Evolutionary conservation across 2,113 vertebrate species (phyloP).

Genomic region (Okapia johnstoni): DNA sequence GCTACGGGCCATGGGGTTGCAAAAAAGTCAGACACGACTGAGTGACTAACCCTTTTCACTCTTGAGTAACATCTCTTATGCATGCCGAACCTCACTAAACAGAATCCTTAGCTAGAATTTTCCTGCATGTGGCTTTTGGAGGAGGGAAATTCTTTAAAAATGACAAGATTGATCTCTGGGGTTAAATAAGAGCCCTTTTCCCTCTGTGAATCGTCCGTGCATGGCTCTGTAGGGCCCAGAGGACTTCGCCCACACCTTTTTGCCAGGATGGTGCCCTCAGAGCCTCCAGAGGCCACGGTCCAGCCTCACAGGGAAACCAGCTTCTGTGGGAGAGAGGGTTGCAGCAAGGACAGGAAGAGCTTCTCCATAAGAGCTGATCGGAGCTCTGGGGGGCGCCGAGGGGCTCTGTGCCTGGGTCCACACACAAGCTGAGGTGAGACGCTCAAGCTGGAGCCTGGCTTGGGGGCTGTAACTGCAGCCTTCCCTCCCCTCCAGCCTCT

Average conservation of each 20-base stretch:
- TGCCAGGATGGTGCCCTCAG: background rate
- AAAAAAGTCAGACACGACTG: background rate
- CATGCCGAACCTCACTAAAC: background rate
- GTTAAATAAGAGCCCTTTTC: background rate
- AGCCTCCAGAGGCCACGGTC: background rate
- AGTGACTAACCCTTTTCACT: background rate
- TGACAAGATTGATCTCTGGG: background rate
- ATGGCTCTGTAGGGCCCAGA: background rate
- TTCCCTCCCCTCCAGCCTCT: background rate
- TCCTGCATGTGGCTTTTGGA: background rate
- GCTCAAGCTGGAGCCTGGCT: background rate
- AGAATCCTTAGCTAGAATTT: background rate
- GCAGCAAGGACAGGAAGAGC: background rate
- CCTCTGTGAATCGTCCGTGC: background rate
- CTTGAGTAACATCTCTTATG: background rate
- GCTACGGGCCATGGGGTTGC: background rate
- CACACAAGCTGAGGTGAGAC: fast-evolving
- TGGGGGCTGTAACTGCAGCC: background rate
- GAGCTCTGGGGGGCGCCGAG: background rate
- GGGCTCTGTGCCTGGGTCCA: background rate
- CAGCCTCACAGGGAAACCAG: background rate
- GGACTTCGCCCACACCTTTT: background rate
- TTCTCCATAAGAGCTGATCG: background rate
- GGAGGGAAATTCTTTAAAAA: background rate
- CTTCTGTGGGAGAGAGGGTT: background rate